Percentiles rank a stretch among this genome's conserved stretches.
These are phyloP conservation scores for Anagyrus pseudococci DNA, from an alignment of 2,888 invertebrate species.

Conservation along the genomic window DNA sequence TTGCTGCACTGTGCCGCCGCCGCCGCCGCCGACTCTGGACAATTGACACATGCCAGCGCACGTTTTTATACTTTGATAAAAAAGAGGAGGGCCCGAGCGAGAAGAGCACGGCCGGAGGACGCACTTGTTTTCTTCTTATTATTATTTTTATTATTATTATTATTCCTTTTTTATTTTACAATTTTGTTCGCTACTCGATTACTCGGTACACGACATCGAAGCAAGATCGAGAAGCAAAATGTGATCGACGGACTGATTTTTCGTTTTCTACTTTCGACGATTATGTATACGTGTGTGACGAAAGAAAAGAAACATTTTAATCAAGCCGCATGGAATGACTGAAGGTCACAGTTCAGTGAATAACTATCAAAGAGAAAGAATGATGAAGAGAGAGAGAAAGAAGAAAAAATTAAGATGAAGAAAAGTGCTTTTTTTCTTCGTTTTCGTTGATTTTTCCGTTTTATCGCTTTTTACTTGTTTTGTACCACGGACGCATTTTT, in stretches of 20 bases:
- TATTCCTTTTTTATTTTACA: background rate
- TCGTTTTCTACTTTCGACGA: background rate
- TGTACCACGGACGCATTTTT: slow-evolving; percentile 3
- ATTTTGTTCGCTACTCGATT: too few species aligned
- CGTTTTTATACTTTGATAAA: background rate
- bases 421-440: slow-evolving; percentile 13
- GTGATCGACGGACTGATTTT: background rate
- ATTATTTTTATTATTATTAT: background rate
- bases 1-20: background rate
- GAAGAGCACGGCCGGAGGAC: background rate
- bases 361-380: background rate
- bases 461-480: background rate
- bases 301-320: background rate
- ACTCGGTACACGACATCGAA: background rate
- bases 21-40: background rate
- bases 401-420: slow-evolving; percentile 3
- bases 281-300: background rate
- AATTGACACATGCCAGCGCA: too few species aligned
- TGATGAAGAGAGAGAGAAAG: background rate
- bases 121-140: background rate
- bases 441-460: slow-evolving; percentile 14
- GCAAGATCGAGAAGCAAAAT: background rate
- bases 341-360: too few species aligned
- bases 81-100: background rate
- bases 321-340: too few species aligned